phyloP scores from a whole-genome alignment of 2,888 invertebrate species.

The Pomacea canaliculata region DNA sequence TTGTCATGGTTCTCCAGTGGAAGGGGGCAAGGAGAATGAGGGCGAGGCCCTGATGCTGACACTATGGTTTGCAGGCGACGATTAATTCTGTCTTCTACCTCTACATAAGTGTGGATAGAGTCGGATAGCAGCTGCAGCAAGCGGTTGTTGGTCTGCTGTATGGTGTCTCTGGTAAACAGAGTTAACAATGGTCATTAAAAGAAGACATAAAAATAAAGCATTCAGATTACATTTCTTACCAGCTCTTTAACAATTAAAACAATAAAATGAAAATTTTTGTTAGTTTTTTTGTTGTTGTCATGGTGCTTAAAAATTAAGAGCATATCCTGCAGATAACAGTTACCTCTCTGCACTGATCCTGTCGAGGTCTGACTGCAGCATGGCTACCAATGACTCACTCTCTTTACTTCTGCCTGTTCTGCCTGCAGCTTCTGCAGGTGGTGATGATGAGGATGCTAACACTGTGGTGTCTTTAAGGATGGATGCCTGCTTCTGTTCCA shows the following conservation, averaged over 20 bases:
- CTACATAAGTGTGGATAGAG: constrained; percentile 60
- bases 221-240: background rate
- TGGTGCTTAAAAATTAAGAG: too few species aligned
- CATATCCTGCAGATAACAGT: too few species aligned
- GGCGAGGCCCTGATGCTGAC: constrained; percentile 14
- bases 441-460: constrained; percentile 17
- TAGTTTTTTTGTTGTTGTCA: background rate
- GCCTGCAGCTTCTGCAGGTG: background rate
- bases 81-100: constrained; percentile 62
- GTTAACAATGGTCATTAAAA: too few species aligned
- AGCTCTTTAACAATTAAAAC: background rate
- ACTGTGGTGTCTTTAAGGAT: constrained; percentile 12
- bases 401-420: background rate
- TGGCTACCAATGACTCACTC: constrained; percentile 45
- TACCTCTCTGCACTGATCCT: constrained; percentile 56
- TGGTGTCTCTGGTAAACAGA: constrained; percentile 45
- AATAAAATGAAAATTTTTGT: background rate
- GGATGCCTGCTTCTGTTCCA: constrained; percentile 40
- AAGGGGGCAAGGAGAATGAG: constrained; percentile 6
- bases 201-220: background rate
- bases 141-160: constrained; percentile 58
- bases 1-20: background rate
- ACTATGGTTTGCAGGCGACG: constrained; percentile 51
- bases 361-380: constrained; percentile 58
- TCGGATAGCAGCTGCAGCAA: constrained; percentile 61